Base-by-base conservation (phyloP, 1,140 invertebrate genomes). In the Drosophila quadrilineata region DNA sequence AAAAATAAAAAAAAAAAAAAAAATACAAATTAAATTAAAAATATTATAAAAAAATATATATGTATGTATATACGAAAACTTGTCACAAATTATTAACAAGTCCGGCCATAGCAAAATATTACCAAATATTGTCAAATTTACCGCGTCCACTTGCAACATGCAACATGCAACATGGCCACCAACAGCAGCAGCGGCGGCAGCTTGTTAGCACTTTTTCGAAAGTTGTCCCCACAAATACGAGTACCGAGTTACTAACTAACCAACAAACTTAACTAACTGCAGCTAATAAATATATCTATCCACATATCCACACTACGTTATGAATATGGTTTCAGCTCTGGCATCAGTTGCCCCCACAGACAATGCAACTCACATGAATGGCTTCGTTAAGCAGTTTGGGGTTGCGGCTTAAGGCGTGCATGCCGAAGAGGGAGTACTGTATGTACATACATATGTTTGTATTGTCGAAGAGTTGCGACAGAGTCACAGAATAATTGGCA, bases 121-220 rank as follows among this genome's bases (percentile, higher is more conserved):
- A 67, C 62, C 67, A 82, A 80, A 80, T 80, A 54, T 71, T 75
- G 72, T 80, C 71, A 71, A 82, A 82, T 82, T 77, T 77, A n/a
- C n/a, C n/a, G 38, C 17, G 8, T 24, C 59, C 45, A 63, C 63
- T 35, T 29, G 57, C 43, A 43, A 50, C 45, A 5, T 33, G 52
- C 29, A 19, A 19, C 28, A 28, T 10, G 26, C n/a, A n/a, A n/a
- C n/a, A n/a, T n/a, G n/a, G n/a, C n/a, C n/a, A n/a, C n/a, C 38
- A 40, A 19, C 8, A 14, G 36, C 49, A 36, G 19, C 29, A 2
- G 8, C 22, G 29, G 24, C 33, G 8, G 43, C 49, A 56, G 65
- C 65, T 63, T 56, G 65, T 68, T 68, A 68, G 65, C 71, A 68
- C 60, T 59, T 60, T 56, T 77, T 75, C 52, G 75, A 80, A 80